Percentiles rank a stretch among this genome's conserved stretches.
Evolutionary conservation across 2,888 invertebrate species (phyloP).

Genomic region (Hyposoter didymator): DNA sequence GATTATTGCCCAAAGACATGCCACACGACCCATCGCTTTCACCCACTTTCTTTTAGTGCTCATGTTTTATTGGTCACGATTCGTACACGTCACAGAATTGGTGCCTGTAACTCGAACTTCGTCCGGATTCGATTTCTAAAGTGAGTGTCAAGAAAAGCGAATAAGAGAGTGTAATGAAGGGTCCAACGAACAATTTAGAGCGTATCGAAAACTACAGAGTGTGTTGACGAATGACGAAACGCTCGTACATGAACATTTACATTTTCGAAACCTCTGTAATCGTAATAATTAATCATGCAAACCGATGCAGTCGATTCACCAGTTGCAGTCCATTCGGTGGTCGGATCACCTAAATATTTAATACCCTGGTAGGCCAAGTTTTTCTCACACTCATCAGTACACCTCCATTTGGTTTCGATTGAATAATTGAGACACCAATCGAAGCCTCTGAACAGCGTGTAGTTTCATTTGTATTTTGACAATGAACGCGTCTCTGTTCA

Average conservation of each 20-base stretch:
- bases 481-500: conserved; percentile 62
- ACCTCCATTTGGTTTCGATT: not conserved
- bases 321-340: no score
- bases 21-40: conserved; percentile 55
- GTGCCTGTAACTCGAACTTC: conserved; percentile 18
- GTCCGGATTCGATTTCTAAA: conserved; percentile 26
- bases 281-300: no score
- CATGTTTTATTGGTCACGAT: conserved; percentile 68
- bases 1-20: conserved; percentile 65
- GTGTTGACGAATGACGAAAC: no score
- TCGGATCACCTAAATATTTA: no score
- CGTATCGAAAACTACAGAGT: no score
- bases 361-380: no score
- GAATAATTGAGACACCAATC: not conserved
- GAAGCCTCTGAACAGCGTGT: not conserved
- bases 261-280: no score
- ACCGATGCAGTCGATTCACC: no score
- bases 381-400: no score
- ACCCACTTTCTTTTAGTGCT: conserved; percentile 33
- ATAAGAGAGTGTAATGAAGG: conserved; percentile 16
- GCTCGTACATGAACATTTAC: no score
- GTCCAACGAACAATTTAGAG: not conserved
- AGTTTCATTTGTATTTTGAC: not conserved
- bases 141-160: conserved; percentile 11
- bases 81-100: conserved; percentile 61